A percentile compares a stretch with the other conserved stretches of the same genome.
Conservation (phyloP, 2,888 invertebrate genomes). For the Diarsia dahlii region DNA sequence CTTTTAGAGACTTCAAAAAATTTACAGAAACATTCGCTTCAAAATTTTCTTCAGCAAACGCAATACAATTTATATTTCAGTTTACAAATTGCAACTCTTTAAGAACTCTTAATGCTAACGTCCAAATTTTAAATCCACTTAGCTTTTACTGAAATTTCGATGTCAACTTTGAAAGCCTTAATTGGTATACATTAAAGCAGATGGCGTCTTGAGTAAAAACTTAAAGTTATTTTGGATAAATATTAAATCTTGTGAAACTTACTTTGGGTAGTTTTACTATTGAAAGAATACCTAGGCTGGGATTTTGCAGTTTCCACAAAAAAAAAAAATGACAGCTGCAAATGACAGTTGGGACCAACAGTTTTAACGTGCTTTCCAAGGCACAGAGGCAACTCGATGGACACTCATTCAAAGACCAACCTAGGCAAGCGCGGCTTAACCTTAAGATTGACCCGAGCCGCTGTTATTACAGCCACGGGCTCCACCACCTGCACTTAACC, state of each 20-base stretch:
- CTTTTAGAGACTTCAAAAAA: background rate
- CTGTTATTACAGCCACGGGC: no score
- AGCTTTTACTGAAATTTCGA: conserved; percentile 23
- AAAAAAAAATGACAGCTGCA: no score
- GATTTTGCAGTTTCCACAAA: background rate
- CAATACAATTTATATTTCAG: conserved; percentile 26
- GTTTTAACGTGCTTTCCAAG: no score
- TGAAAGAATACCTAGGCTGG: background rate
- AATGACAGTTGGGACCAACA: no score
- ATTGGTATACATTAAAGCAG: conserved; percentile 20
- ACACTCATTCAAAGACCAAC: no score
- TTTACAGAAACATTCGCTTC: background rate
- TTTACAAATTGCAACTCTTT: conserved; percentile 19
- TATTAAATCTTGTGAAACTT: background rate
- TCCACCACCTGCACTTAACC: background rate
- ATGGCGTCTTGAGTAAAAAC: conserved; percentile 15
- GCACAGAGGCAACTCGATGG: no score
- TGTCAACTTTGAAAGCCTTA: conserved; percentile 28
- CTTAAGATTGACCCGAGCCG: no score
- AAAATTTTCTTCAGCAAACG: background rate
- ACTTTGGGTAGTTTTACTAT: background rate
- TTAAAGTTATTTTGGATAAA: conserved; percentile 2
- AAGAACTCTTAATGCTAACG: conserved; percentile 17
- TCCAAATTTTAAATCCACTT: conserved; percentile 33
- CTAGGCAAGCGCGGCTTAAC: no score